Conservation (phyloP, 2,113 vertebrate species). For the Ptychochromis oligacanthus region DNA sequence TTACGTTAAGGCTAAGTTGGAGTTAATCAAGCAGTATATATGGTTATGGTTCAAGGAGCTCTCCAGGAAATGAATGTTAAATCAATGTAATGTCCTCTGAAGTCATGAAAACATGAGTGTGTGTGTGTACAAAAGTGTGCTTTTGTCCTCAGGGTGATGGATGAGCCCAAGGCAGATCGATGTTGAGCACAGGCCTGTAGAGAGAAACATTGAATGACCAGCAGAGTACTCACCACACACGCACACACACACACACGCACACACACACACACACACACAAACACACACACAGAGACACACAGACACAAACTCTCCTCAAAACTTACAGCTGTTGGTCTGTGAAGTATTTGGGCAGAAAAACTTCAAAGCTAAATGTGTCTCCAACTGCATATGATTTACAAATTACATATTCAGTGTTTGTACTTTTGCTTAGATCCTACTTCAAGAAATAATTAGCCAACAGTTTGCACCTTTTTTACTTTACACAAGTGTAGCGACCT, state of each 20-base stretch:
- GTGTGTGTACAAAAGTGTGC: conserved; percentile 10
- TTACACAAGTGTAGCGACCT: not conserved
- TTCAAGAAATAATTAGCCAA: not conserved
- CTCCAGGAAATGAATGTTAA: not conserved
- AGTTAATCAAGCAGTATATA: not conserved
- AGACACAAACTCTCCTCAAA: not conserved
- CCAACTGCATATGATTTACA: not conserved
- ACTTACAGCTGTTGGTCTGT: not conserved
- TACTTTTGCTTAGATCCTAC: not conserved
- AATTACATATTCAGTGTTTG: not conserved
- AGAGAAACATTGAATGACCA: conserved; percentile 28
- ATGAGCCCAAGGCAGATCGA: conserved; percentile 19
- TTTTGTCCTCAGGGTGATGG: conserved; percentile 20
- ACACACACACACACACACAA: not conserved
- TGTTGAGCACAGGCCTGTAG: conserved; percentile 9
- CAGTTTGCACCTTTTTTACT: not conserved
- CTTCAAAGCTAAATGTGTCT: not conserved
- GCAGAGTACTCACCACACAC: conserved; percentile 17
- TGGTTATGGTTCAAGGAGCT: not conserved
- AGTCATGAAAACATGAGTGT: not conserved
- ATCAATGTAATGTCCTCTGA: not conserved
- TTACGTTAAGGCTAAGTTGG: not conserved
- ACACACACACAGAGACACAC: not conserved
- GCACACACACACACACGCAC: not conserved
- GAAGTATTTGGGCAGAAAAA: not conserved